Percentiles rank a stretch among this genome's conserved stretches.
Evolutionary conservation across 2,797 vertebrate species (phyloP).

Genomic region (Cryptoprocta ferox): DNA sequence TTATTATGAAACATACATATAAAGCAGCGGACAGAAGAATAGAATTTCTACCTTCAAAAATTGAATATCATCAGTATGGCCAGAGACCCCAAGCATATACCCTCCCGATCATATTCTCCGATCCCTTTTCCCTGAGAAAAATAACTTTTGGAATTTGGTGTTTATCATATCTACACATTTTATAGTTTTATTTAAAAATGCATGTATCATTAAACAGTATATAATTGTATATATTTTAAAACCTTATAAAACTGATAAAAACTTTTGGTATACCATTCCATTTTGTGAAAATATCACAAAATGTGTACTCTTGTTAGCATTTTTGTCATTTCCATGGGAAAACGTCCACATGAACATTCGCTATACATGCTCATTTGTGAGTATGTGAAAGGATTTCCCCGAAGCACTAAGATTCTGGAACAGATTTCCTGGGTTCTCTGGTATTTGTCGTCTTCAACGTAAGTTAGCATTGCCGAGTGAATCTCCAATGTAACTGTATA

Average conservation of each 20-base stretch:
- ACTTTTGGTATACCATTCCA: not conserved
- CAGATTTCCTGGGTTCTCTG: fast-evolving
- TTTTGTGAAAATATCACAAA: not conserved
- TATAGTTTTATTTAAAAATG: not conserved
- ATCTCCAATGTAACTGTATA: not conserved
- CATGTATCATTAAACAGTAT: not conserved
- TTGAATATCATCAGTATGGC: not conserved
- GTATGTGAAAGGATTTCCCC: not conserved
- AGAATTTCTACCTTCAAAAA: not conserved
- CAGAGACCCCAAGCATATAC: no score
- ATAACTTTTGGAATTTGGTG: not conserved
- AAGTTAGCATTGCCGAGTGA: no score
- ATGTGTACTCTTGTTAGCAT: no score
- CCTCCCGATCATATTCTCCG: not conserved
- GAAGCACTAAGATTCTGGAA: not conserved
- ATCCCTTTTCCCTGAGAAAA: not conserved
- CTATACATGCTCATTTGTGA: not conserved
- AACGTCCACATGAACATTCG: not conserved
- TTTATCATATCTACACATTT: not conserved
- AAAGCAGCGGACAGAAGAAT: not conserved
- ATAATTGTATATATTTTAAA: not conserved
- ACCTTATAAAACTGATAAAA: not conserved
- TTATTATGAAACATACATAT: not conserved
- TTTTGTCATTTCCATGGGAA: not conserved
- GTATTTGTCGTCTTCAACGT: not conserved